Conservation (phyloP, 2,797 vertebrate genomes). For the Smutsia temminckii region DNA sequence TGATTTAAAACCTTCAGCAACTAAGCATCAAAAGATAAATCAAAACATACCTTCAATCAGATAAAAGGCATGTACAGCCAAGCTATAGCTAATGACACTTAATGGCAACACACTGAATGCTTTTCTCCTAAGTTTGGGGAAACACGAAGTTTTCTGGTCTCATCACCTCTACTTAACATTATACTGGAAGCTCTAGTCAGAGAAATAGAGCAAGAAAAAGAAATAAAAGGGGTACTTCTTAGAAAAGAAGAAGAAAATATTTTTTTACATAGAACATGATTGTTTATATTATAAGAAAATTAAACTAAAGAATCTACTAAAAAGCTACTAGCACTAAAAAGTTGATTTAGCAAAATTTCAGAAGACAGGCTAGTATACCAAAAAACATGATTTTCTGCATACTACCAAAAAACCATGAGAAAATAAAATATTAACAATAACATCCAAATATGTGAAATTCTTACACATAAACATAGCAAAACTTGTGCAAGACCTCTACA, state of each 20-base stretch:
- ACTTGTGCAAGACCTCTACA: background rate
- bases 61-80: background rate
- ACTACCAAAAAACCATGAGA: background rate
- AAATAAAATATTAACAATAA: background rate
- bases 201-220: background rate
- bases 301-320: background rate
- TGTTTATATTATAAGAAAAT: background rate
- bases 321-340: background rate
- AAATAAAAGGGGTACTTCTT: background rate
- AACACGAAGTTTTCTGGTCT: background rate
- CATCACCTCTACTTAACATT: background rate
- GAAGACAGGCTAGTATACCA: background rate
- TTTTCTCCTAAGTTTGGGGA: background rate
- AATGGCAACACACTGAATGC: background rate
- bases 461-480: background rate
- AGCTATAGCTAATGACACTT: background rate
- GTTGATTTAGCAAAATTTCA: background rate
- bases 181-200: background rate
- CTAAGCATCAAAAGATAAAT: background rate
- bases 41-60: background rate
- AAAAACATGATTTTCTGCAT: background rate
- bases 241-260: background rate
- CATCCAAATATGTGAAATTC: background rate
- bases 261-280: background rate
- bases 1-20: background rate